Evolutionary conservation across 2,888 invertebrate genomes (phyloP), one percentile per base, ranked within the genome.

Genomic region (Encarsia formosa): DNA sequence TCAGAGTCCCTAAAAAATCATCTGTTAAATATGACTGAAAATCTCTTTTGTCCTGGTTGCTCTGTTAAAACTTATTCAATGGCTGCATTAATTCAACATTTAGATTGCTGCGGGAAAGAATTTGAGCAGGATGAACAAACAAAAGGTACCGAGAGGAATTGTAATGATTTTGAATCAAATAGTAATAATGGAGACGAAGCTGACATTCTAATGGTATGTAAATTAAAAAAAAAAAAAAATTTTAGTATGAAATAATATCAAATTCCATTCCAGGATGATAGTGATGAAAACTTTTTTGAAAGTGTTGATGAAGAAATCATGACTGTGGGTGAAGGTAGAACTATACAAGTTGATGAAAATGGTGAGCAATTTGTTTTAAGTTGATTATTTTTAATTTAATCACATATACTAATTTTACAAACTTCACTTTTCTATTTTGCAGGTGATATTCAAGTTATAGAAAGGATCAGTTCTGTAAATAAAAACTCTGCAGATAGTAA

Each of bases 41-140:
- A 81, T 71, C 65, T 85, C 50, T 73, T 74, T 61, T 86, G 85
- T 63, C 81, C 84, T 19, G 70, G 79, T 55, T 86, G 85, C 66
- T 76, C 77, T 23, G 71, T 71, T 59, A 76, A 78, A 62, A 81
- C 77, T 59, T 73, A 78, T 40, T 78, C 80, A 4, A 66, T 85
- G 46, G 68, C 74, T 43, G 77, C 78, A 39, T 75, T 85, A 37
- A 78, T 79, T 56, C 77, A 80, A 44, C 85, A 85, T 70, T 72
- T 85, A 56, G 79, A 76, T 61, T 62, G 58, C 9, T 73, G 73
- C 45, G 69, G 69, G 13, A 60, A 52, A 18, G 49, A 44, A 13
- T 13, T 48, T 1, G n/a, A n/a, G n/a, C n/a, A n/a, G n/a, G n/a
- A n/a, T n/a, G n/a, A n/a, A n/a, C 60, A 63, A 11, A 42, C 49